Conservation (phyloP, 1,140 invertebrate species). For the Euura lappo region DNA sequence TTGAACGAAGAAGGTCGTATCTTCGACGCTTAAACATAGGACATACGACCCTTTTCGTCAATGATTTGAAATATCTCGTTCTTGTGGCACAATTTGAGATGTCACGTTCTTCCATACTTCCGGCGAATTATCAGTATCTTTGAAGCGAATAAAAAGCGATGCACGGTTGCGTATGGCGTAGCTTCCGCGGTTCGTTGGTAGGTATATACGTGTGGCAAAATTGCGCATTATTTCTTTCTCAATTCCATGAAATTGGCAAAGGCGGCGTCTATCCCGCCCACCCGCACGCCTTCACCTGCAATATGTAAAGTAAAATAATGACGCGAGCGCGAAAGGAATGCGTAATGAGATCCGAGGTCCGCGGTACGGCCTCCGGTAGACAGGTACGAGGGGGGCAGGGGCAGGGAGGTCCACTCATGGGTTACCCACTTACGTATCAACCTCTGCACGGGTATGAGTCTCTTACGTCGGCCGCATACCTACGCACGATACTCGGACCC, state of each 20-base stretch:
- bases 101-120: too few species aligned
- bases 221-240: conserved; percentile 7
- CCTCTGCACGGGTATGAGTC: too few species aligned
- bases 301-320: conserved; percentile 35
- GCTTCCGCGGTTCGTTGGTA: too few species aligned
- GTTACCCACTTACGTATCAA: not conserved
- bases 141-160: too few species aligned
- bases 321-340: conserved; percentile 42
- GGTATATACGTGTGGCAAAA: not conserved
- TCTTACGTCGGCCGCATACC: too few species aligned
- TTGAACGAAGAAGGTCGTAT: too few species aligned
- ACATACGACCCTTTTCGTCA: too few species aligned
- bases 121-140: too few species aligned
- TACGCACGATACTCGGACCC: not conserved
- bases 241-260: conserved; percentile 7
- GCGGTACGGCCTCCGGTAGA: not conserved
- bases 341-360: conserved; percentile 37
- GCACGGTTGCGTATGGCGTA: too few species aligned
- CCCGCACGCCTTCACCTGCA: conserved; percentile 3
- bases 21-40: too few species aligned
- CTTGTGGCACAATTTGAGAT: too few species aligned
- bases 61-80: too few species aligned
- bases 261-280: conserved; percentile 2
- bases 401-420: not conserved
- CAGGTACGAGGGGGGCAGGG: not conserved